Evolutionary conservation across 2,888 invertebrate genomes (phyloP), one percentile per base, ranked within the genome.

Genomic region (Ornithoptera priamus): DNA sequence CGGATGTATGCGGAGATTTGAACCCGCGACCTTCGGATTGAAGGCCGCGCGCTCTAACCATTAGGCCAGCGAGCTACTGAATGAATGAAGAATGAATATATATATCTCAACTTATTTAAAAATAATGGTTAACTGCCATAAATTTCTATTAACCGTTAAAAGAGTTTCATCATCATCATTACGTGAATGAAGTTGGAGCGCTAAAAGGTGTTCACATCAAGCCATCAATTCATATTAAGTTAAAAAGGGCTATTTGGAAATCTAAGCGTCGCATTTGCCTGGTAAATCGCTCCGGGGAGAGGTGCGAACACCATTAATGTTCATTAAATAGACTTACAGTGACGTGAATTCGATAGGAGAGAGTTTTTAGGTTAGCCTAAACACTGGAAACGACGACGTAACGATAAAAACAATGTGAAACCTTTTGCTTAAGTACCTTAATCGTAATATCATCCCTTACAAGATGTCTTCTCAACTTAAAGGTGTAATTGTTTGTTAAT

Each of bases 171-270:
- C 53, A 53, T 53, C 53, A 53, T n/a, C 53, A 8, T n/a, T 53
- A 53, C 18, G 18, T n/a, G 53, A n/a, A n/a, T 53, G 18, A n/a
- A 53, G n/a, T 24, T 24, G 22, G 24, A 58, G n/a, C 22, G 22
- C 39, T 56, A 56, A 60, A 64, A 60, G 15, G n/a, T 64, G 39
- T 62, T 17, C 53, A 60, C 64, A 64, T 69, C 60, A 61, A 36
- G 22, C 24, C 65, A 69, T 69, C 69, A 69, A 69, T 69, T 65
- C 30, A 65, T 56, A 69, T 69, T 69, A 69, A 69, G 61, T 69
- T 65, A 65, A 69, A 69, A 69, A 65, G 61, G 69, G 42, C 61
- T 69, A 61, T 69, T 65, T 53, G 53, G 56, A 61, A 65, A 61
- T 61, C 56, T 65, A 42, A 69, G 61, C 61, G 66, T 39, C 7